A percentile compares a stretch with the other conserved stretches of the same genome.
Conservation (phyloP, 2,113 vertebrate species). For the Phyllostomus discolor region DNA sequence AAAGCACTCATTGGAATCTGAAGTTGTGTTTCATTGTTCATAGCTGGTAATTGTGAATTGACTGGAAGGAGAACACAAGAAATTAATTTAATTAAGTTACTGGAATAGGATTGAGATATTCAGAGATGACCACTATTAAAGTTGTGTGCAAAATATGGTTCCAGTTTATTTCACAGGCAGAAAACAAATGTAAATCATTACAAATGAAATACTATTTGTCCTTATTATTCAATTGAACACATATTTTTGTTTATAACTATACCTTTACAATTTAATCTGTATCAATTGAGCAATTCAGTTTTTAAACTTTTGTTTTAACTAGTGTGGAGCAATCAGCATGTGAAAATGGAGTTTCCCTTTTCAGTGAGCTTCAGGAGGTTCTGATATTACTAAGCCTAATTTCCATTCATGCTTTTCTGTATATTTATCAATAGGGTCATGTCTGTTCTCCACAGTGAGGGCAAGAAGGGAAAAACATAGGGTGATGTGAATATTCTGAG, state of each 20-base stretch:
- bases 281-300: not conserved
- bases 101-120: not conserved
- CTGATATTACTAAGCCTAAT: not conserved
- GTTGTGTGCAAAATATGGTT: not conserved
- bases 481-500: no score
- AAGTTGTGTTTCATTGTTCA: not conserved
- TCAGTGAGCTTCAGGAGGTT: not conserved
- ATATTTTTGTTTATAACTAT: no score
- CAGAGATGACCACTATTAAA: not conserved
- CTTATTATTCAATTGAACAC: not conserved
- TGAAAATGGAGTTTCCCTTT: not conserved
- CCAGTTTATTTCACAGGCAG: not conserved
- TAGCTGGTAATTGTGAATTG: not conserved
- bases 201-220: not conserved
- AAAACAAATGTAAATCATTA: not conserved
- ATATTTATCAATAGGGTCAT: no score
- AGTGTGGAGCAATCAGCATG: not conserved
- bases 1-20: not conserved
- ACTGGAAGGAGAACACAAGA: not conserved
- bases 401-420: not conserved
- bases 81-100: not conserved
- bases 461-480: no score
- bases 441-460: no score
- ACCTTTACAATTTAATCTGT: not conserved
- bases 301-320: not conserved